These are phyloP conservation scores for Lasioglossum figueresi DNA, from an alignment of 2,888 invertebrate species.

Conservation along the genomic window DNA sequence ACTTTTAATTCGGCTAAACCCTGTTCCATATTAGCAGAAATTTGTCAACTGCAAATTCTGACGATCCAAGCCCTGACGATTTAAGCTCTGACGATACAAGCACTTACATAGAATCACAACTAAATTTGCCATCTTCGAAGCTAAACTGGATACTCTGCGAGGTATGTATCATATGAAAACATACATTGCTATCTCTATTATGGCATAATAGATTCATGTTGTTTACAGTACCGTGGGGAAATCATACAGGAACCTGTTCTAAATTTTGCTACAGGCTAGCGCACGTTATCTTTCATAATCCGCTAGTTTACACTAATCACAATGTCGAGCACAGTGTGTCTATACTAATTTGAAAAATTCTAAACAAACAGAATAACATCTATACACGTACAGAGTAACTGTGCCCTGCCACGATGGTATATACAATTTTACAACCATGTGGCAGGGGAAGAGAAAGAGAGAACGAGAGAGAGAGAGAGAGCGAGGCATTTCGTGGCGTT, in stretches of 20 bases:
- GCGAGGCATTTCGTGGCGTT: neutral
- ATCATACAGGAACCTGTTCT: neutral
- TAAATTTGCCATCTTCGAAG: neutral
- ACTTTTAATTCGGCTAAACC: no score
- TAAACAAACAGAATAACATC: neutral
- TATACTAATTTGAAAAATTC: neutral
- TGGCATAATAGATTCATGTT: neutral
- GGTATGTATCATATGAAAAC: neutral
- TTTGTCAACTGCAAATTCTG: neutral
- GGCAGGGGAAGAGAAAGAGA: neutral
- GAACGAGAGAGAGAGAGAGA: neutral
- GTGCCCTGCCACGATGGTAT: neutral
- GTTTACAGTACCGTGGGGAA: neutral
- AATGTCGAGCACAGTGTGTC: neutral
- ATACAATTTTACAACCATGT: neutral
- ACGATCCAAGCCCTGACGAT: neutral
- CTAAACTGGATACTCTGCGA: neutral
- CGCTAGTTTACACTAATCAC: neutral
- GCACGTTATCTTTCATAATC: neutral
- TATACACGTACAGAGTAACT: neutral
- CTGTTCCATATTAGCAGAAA: no score
- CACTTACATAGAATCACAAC: neutral
- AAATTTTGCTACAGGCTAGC: neutral
- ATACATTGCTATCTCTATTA: neutral
- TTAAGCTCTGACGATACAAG: neutral